These are phyloP conservation scores for Drosophila rellima DNA, from an alignment of 2,888 invertebrate genomes.

Conservation along the genomic window DNA sequence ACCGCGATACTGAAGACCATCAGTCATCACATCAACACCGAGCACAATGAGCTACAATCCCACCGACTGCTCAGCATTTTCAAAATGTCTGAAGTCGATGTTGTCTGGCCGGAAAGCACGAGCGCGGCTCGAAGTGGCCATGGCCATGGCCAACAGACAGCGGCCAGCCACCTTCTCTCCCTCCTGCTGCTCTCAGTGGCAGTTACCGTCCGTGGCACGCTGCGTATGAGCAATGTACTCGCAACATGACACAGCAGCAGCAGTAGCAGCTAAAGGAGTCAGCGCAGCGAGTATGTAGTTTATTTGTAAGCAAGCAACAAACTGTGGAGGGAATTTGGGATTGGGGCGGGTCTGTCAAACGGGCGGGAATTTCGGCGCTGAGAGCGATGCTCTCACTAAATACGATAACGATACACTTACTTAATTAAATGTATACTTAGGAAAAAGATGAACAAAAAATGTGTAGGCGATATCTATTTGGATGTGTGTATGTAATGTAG, in stretches of 20 bases:
- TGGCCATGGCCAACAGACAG: constrained; percentile 45
- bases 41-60: constrained; percentile 93
- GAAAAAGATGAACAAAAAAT: constrained; percentile 1
- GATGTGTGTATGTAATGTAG: constrained; percentile 43
- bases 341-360: constrained; percentile 18
- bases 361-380: constrained; percentile 27
- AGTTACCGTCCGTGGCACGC: constrained; percentile 53
- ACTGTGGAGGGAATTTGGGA: constrained; percentile 6
- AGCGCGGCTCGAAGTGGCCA: constrained; percentile 76
- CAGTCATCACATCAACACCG: constrained; percentile 93
- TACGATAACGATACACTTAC: constrained; percentile 44
- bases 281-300: constrained; percentile 45
- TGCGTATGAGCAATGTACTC: constrained; percentile 56
- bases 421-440: constrained; percentile 27
- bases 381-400: constrained; percentile 38
- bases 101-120: constrained; percentile 89
- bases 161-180: constrained; percentile 48
- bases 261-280: constrained; percentile 53
- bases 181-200: constrained; percentile 58
- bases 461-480: constrained; percentile 33
- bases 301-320: constrained; percentile 46
- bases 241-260: constrained; percentile 72
- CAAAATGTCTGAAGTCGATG: constrained; percentile 96
- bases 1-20: constrained; percentile 92
- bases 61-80: constrained; percentile 95